Percentiles rank a stretch among this genome's conserved stretches.
Evolutionary conservation across 2,797 vertebrate species (phyloP).

Genomic region (Dicrostonyx torquatus): DNA sequence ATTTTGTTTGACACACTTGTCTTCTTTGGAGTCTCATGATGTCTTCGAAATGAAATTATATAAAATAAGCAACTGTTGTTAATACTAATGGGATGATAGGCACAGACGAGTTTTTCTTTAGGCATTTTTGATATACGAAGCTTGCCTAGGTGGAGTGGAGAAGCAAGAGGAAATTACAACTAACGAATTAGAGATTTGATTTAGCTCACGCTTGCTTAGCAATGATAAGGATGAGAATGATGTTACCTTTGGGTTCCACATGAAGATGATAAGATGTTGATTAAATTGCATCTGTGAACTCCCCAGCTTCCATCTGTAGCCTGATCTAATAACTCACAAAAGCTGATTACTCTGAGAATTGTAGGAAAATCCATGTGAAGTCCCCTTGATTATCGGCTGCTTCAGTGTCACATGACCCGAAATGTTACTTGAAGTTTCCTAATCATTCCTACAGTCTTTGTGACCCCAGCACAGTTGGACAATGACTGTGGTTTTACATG

Average conservation of each 20-base stretch:
- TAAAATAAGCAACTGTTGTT: not conserved
- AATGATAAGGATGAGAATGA: not conserved
- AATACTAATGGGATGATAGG: not conserved
- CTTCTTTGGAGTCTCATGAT: not conserved
- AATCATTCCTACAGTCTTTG: not conserved
- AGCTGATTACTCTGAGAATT: not conserved
- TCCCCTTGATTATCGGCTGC: not conserved
- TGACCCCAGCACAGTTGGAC: not conserved
- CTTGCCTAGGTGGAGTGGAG: not conserved
- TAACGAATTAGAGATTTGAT: not conserved
- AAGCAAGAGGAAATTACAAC: not conserved
- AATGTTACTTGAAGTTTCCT: slow-evolving; percentile 20
- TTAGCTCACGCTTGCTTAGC: not conserved
- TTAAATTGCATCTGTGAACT: not conserved
- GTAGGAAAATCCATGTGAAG: not conserved
- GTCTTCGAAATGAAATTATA: not conserved
- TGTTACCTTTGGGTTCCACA: not conserved
- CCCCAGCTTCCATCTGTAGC: not conserved
- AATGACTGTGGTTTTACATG: not conserved
- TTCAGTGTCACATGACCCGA: slow-evolving; percentile 12
- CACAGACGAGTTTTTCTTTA: not conserved
- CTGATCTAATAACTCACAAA: not conserved
- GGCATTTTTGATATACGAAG: not conserved
- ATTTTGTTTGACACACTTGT: not conserved
- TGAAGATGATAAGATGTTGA: not conserved